Evolutionary conservation across 2,888 invertebrate genomes (phyloP).

Genomic region (Tetropium fuscum): DNA sequence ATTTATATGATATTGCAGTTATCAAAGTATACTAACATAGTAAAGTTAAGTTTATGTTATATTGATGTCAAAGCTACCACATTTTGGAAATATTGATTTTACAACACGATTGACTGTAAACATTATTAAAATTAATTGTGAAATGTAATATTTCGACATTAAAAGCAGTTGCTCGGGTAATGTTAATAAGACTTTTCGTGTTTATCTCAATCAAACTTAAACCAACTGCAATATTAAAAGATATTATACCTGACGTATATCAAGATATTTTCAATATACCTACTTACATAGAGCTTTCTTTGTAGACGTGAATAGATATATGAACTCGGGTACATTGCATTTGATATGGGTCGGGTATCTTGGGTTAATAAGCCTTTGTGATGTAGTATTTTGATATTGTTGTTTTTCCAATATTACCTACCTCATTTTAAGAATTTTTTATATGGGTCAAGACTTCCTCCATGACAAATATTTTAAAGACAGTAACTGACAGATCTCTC

Average conservation of each 20-base stretch:
- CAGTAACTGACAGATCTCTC: conserved; percentile 54
- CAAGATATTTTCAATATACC: background rate
- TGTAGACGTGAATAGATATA: no score
- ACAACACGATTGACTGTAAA: no score
- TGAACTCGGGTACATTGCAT: background rate
- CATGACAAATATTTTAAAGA: conserved; percentile 37
- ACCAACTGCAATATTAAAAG: conserved; percentile 8
- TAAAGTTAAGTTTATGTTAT: conserved; percentile 7
- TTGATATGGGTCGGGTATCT: conserved; percentile 25
- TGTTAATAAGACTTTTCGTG: no score
- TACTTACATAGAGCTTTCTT: background rate
- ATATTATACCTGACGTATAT: conserved; percentile 13
- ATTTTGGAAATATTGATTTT: no score
- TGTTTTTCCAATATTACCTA: conserved; percentile 55
- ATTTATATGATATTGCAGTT: conserved; percentile 30
- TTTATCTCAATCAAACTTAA: no score
- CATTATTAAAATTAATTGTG: background rate
- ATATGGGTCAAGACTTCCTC: conserved; percentile 34
- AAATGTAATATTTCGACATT: background rate
- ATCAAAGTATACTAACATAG: conserved; percentile 21
- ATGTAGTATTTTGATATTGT: conserved; percentile 56
- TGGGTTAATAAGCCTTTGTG: conserved; percentile 41
- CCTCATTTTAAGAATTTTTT: conserved; percentile 53
- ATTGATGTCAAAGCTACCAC: background rate
- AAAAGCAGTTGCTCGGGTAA: no score